phyloP scores from a whole-genome alignment of 1,140 invertebrate genomes.

The Mylabris phalerata region DNA sequence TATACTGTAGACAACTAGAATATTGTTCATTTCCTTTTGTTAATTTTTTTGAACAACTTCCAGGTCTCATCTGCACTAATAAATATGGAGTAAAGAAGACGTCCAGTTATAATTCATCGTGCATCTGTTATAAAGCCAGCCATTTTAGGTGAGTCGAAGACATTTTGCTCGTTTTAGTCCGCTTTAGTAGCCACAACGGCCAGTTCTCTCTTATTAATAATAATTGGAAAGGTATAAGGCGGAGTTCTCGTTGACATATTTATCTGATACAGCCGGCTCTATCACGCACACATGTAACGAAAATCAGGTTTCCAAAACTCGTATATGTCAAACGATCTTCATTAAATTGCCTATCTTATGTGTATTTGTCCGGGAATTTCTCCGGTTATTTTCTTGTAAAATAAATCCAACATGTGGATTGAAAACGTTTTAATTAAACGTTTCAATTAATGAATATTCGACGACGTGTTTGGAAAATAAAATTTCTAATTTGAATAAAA shows the following conservation, averaged over 20 bases:
- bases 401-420: too few species aligned
- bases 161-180: slow-evolving; percentile 18
- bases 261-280: slow-evolving; percentile 38
- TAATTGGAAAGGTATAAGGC: slow-evolving; percentile 34
- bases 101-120: slow-evolving; percentile 20
- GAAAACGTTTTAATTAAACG: neutral
- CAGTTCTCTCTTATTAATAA: slow-evolving; percentile 6
- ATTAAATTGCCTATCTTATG: slow-evolving; percentile 36
- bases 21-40: too few species aligned
- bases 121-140: slow-evolving; percentile 27
- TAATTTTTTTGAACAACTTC: slow-evolving; percentile 13
- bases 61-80: slow-evolving; percentile 14
- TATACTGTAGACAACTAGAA: too few species aligned
- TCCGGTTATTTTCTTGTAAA: too few species aligned
- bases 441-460: slow-evolving; percentile 5
- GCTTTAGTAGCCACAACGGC: slow-evolving; percentile 6
- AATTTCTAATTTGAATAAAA: too few species aligned
- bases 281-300: slow-evolving; percentile 14
- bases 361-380: slow-evolving; percentile 17
- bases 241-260: slow-evolving; percentile 38
- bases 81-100: slow-evolving; percentile 32
- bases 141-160: slow-evolving; percentile 33
- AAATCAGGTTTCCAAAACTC: slow-evolving; percentile 29
- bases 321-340: slow-evolving; percentile 36
- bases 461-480: too few species aligned